Evolutionary conservation across 2,113 vertebrate species (phyloP).

Genomic region (Lepisosteus osseus): DNA sequence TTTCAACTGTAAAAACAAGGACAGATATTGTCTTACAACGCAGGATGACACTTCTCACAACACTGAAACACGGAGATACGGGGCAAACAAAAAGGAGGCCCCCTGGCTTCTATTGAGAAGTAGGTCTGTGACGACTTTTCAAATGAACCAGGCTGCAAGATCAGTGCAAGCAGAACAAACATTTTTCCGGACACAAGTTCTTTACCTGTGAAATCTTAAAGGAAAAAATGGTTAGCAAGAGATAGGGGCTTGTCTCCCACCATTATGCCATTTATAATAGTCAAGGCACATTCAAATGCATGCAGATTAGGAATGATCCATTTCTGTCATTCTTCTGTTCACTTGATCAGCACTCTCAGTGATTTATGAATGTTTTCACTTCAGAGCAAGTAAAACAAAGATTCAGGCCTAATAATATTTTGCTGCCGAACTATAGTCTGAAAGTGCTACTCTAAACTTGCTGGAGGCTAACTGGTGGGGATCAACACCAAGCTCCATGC

Average conservation of each 20-base stretch:
- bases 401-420: conserved; percentile 1
- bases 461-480: conserved; percentile 51
- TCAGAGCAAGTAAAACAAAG: not conserved
- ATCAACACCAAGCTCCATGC: conserved; percentile 17
- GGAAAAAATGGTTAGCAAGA: conserved; percentile 5
- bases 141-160: conserved; percentile 11
- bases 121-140: conserved; percentile 14
- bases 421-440: conserved; percentile 14
- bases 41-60: conserved; percentile 15
- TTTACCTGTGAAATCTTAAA: not conserved
- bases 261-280: not conserved
- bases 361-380: not conserved
- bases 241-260: conserved; percentile 14
- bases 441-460: conserved; percentile 23
- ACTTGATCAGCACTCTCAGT: conserved; percentile 14
- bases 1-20: not conserved
- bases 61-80: not conserved
- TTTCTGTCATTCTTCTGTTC: conserved; percentile 11
- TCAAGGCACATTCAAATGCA: not conserved
- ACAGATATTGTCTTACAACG: conserved; percentile 5
- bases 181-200: not conserved
- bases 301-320: not conserved
- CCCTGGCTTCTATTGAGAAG: conserved; percentile 5
- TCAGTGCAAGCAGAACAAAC: conserved; percentile 1
- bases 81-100: not conserved